Conservation (phyloP, 2,888 invertebrate genomes). For the Cistogaster globosa region DNA sequence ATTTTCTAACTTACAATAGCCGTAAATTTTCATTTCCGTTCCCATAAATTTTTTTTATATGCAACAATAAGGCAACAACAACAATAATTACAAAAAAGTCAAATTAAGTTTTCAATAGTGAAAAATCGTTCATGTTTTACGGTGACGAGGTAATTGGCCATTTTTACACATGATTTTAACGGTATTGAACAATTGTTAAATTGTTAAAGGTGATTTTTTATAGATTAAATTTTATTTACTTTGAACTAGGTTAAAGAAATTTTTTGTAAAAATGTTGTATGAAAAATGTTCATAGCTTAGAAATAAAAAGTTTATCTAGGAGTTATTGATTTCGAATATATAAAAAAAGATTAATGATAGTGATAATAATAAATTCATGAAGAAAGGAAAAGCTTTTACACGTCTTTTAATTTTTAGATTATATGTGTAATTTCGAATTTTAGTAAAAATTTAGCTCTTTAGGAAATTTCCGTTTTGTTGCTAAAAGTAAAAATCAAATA, state of each 20-base stretch:
- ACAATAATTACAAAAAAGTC: constrained; percentile 61
- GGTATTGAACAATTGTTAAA: constrained; percentile 41
- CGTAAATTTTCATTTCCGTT: constrained; percentile 72
- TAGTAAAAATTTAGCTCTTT: too few relatives aligned
- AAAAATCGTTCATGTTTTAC: constrained; percentile 37
- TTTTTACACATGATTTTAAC: constrained; percentile 62
- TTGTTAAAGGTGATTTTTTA: constrained; percentile 45
- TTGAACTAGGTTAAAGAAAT: not conserved
- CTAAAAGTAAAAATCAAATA: too few relatives aligned
- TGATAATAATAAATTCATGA: too few relatives aligned
- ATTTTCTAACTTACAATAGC: constrained; percentile 68
- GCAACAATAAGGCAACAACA: not conserved
- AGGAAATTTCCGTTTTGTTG: too few relatives aligned
- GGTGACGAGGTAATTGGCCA: constrained; percentile 64
- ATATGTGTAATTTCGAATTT: too few relatives aligned
- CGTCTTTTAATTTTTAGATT: too few relatives aligned
- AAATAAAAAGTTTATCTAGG: too few relatives aligned
- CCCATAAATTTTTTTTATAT: constrained; percentile 64
- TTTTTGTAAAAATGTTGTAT: not conserved
- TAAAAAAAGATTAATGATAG: too few relatives aligned
- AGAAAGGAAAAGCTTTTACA: too few relatives aligned
- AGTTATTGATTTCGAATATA: too few relatives aligned
- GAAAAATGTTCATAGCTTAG: not conserved
- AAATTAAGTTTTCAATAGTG: constrained; percentile 64
- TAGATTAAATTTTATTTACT: constrained; percentile 33